Percentiles rank a stretch among this genome's conserved stretches.
These are phyloP conservation scores for Platysternon megacephalum DNA, from an alignment of 2,113 vertebrate species.

Conservation along the genomic window DNA sequence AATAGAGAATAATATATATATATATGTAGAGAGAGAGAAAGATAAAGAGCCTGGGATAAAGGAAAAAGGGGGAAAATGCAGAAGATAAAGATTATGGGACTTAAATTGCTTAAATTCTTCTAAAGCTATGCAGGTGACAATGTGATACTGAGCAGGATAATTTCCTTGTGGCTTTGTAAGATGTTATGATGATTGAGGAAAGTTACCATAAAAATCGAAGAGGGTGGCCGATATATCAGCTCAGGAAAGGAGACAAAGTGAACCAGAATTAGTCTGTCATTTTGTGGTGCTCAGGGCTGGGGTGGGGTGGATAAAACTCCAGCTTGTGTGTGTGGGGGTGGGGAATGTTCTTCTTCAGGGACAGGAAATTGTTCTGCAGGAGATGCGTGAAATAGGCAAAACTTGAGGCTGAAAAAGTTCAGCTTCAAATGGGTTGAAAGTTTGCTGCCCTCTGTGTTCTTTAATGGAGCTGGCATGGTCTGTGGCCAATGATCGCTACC, in stretches of 20 bases:
- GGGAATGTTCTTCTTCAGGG: not conserved
- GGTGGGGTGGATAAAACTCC: not conserved
- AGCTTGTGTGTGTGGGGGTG: not conserved
- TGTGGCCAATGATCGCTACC: not conserved
- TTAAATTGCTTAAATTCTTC: constrained; percentile 24
- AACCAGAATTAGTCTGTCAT: not conserved
- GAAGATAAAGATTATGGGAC: not conserved
- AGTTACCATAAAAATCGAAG: not conserved
- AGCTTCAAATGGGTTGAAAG: not conserved
- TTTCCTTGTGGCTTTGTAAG: not conserved
- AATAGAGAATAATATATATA: not conserved
- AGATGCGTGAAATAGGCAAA: not conserved
- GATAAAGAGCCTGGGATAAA: not conserved
- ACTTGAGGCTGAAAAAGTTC: not conserved
- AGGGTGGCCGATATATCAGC: not conserved
- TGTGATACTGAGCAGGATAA: not conserved
- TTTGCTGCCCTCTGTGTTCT: not conserved
- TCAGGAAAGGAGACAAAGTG: not conserved
- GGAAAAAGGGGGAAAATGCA: fast-evolving
- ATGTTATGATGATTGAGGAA: not conserved
- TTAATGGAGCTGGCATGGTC: not conserved
- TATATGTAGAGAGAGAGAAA: not conserved
- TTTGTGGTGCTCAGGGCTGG: not conserved
- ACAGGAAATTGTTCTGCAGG: not conserved
- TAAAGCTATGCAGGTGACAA: not conserved